Percentiles rank a stretch among this genome's conserved stretches.
phyloP scores from a whole-genome alignment of 2,113 vertebrate genomes.

The Triplophysa tibetana region DNA sequence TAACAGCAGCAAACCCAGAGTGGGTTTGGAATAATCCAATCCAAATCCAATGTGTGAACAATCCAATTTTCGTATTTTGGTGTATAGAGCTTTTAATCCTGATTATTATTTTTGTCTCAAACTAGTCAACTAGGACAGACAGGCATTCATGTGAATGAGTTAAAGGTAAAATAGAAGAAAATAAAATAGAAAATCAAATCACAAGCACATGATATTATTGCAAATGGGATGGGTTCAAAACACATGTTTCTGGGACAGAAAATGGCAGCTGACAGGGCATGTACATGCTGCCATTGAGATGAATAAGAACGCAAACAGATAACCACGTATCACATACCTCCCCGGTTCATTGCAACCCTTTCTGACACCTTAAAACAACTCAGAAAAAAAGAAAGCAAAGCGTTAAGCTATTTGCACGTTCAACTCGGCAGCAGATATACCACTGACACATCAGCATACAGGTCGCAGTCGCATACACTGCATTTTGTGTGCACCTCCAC shows the following conservation, averaged over 20 bases:
- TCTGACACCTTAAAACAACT: neutral
- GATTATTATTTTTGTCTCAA: no score
- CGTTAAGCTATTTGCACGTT: neutral
- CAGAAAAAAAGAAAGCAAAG: neutral
- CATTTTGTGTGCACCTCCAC: slow-evolving; percentile 22
- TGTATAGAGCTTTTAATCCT: no score
- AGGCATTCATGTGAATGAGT: neutral
- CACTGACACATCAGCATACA: slow-evolving; percentile 21
- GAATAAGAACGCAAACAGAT: neutral
- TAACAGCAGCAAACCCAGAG: no score
- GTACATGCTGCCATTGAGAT: neutral
- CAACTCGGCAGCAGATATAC: slow-evolving; percentile 28
- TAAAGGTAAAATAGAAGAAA: neutral
- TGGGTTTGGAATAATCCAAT: no score
- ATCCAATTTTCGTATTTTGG: no score
- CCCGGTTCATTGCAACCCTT: neutral
- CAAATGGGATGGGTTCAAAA: no score
- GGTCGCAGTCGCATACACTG: slow-evolving; percentile 2
- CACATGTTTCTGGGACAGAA: no score
- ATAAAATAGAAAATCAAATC: neutral
- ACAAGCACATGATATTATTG: no score
- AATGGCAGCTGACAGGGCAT: no score
- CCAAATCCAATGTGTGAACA: no score
- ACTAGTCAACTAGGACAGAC: neutral
- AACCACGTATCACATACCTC: no score